A percentile compares a stretch with the other conserved stretches of the same genome.
Conservation (phyloP, 2,888 invertebrate genomes). For the Hirtodrosophila cameraria region DNA sequence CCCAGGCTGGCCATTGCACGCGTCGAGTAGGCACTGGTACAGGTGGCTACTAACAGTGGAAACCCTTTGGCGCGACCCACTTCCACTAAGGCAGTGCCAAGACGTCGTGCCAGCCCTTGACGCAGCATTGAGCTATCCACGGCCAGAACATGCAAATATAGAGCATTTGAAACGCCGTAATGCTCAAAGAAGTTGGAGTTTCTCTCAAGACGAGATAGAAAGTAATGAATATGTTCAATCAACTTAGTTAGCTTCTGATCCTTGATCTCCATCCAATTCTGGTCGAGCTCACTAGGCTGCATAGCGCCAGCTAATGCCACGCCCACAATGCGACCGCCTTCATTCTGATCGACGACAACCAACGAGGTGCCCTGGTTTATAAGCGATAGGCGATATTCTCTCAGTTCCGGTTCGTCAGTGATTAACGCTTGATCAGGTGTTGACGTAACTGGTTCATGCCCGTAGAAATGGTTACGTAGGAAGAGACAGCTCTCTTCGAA, state of each 20-base stretch:
- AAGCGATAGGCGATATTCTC: slow-evolving; percentile 27
- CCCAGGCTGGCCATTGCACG: slow-evolving; percentile 56
- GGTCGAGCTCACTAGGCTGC: slow-evolving; percentile 41
- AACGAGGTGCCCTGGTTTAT: slow-evolving; percentile 46
- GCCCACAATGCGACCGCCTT: slow-evolving; percentile 47
- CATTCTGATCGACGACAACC: slow-evolving; percentile 44
- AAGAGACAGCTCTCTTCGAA: slow-evolving; percentile 36
- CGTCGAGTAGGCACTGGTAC: slow-evolving; percentile 71
- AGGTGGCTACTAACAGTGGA: slow-evolving; percentile 59
- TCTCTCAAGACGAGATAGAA: slow-evolving; percentile 61
- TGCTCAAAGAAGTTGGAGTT: slow-evolving; percentile 56
- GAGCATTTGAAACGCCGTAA: slow-evolving; percentile 41
- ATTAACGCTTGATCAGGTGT: slow-evolving; percentile 37
- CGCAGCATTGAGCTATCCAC: slow-evolving; percentile 56
- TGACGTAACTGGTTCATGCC: slow-evolving; percentile 48
- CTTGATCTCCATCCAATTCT: slow-evolving; percentile 28
- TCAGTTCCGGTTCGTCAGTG: slow-evolving; percentile 2
- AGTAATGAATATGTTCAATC: slow-evolving; percentile 53
- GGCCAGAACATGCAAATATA: slow-evolving; percentile 56
- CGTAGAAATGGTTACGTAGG: slow-evolving; percentile 51
- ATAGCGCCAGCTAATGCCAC: slow-evolving; percentile 29
- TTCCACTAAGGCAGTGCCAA: slow-evolving; percentile 58
- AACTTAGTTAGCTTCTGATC: slow-evolving; percentile 23
- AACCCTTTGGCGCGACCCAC: slow-evolving; percentile 55
- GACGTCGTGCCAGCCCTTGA: slow-evolving; percentile 61